These are phyloP conservation scores for Triops longicaudatus DNA, from an alignment of 1,140 invertebrate genomes.

Conservation along the genomic window DNA sequence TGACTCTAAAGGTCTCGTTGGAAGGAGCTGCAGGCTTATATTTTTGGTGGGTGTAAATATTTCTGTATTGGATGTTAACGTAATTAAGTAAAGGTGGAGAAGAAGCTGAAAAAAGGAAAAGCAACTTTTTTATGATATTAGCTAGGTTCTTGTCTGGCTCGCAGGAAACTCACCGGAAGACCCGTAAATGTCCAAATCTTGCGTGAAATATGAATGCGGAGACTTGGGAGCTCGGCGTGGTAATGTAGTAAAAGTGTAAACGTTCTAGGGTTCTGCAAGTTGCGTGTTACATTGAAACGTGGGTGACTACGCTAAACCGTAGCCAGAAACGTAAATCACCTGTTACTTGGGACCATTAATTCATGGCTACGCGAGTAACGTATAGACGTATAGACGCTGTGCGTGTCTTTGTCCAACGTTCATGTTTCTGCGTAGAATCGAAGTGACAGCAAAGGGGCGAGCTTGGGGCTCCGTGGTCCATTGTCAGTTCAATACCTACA, in stretches of 20 bases:
- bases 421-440: too few relatives aligned
- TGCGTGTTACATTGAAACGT: not conserved
- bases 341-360: conserved; percentile 1
- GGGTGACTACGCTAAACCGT: not conserved
- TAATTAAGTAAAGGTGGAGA: too few relatives aligned
- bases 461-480: not conserved
- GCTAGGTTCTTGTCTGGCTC: too few relatives aligned
- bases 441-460: too few relatives aligned
- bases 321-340: not conserved
- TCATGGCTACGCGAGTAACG: not conserved
- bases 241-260: not conserved
- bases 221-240: not conserved
- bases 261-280: not conserved
- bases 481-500: not conserved
- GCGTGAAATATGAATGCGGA: not conserved
- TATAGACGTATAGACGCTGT: not conserved
- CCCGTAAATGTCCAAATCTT: not conserved
- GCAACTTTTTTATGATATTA: too few relatives aligned
- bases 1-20: too few relatives aligned
- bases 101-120: too few relatives aligned
- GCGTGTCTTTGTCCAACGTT: not conserved
- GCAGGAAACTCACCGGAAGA: too few relatives aligned
- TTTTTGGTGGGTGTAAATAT: too few relatives aligned
- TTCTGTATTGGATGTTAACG: too few relatives aligned
- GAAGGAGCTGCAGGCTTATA: too few relatives aligned